Conservation (phyloP, 2,113 vertebrate genomes). For the Strix aluco region DNA sequence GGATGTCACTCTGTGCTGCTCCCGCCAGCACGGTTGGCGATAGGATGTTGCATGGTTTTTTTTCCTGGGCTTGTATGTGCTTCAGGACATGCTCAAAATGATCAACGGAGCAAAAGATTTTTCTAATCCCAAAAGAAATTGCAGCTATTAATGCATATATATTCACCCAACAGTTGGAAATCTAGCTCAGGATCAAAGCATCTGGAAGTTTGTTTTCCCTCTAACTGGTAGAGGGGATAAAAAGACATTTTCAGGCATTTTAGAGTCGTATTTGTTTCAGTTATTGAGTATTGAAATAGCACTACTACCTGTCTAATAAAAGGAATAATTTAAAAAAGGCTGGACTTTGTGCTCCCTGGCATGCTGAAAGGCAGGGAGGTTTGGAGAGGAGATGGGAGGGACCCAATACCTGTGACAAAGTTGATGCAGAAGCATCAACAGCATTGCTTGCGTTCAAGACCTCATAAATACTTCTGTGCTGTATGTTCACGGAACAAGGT, state of each 20-base stretch:
- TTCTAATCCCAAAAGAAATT: neutral
- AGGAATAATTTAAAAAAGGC: neutral
- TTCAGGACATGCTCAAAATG: neutral
- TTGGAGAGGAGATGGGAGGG: neutral
- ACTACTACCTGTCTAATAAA: neutral
- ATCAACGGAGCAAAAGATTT: neutral
- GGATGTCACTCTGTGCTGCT: neutral
- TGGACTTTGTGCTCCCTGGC: neutral
- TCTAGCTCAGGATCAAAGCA: neutral
- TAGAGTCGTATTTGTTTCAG: neutral
- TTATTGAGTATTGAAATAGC: neutral
- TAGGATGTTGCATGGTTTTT: neutral
- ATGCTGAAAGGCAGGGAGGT: neutral
- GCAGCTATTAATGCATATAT: neutral
- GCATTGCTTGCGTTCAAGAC: neutral
- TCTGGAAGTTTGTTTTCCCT: neutral
- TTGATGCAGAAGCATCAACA: neutral
- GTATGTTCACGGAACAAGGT: neutral
- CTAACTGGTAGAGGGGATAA: neutral
- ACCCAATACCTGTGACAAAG: neutral
- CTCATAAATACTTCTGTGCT: neutral
- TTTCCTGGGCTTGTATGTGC: neutral
- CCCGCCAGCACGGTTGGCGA: fast-evolving
- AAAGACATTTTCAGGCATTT: neutral
- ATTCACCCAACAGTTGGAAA: neutral